These are phyloP conservation scores for Donacobius atricapilla DNA, from an alignment of 2,113 vertebrate genomes.

Conservation along the genomic window DNA sequence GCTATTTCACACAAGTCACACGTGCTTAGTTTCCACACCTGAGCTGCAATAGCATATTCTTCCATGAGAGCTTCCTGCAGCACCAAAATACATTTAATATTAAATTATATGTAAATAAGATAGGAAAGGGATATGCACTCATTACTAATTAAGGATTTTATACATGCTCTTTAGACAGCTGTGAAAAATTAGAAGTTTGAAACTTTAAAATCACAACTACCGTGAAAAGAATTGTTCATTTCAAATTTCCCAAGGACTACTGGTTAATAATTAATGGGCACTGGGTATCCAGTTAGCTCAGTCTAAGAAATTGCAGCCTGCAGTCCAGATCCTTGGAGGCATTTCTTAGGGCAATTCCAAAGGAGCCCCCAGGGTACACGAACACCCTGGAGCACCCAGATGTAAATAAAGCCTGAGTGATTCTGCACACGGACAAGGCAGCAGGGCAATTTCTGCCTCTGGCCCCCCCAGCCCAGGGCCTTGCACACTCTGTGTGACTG, in stretches of 20 bases:
- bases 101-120: background rate
- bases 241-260: background rate
- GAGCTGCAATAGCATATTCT: conserved; percentile 96
- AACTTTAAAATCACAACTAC: background rate
- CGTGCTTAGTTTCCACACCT: conserved; percentile 97
- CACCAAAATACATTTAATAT: conserved; percentile 16
- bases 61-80: conserved; percentile 92
- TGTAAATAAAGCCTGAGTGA: background rate
- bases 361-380: background rate
- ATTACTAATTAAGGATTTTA: background rate
- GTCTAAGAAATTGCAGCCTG: background rate
- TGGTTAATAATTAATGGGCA: background rate
- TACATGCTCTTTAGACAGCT: conserved; percentile 18
- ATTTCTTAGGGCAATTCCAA: background rate
- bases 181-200: conserved; percentile 19
- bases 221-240: background rate
- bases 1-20: conserved; percentile 97
- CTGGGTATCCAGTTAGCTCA: background rate
- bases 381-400: background rate
- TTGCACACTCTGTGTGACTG: fast-evolving
- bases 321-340: background rate
- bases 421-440: background rate
- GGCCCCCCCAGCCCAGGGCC: background rate
- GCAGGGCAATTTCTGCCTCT: background rate
- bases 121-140: background rate